Percentiles rank a stretch among this genome's conserved stretches.
phyloP scores from a whole-genome alignment of 2,888 invertebrate genomes.

The Biston stratarius region DNA sequence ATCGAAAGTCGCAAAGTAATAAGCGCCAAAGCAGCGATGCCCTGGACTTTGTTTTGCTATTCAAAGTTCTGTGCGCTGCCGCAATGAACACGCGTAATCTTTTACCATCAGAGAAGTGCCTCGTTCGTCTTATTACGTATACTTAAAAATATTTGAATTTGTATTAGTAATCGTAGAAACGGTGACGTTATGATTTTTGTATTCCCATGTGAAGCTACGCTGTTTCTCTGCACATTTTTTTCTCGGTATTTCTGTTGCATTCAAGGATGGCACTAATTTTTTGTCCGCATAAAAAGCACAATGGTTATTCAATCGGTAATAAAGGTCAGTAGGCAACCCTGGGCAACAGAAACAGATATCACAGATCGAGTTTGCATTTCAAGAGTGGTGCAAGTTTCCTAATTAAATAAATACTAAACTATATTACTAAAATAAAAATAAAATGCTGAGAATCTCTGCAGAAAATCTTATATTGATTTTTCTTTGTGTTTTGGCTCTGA shows the following conservation, averaged over 20 bases:
- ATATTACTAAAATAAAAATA: conserved; percentile 15
- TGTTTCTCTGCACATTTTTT: background rate
- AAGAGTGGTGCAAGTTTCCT: conserved; percentile 45
- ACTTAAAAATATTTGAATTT: too few relatives aligned
- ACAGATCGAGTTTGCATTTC: conserved; percentile 48
- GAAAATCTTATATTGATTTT: conserved; percentile 51
- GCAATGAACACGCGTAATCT: too few relatives aligned
- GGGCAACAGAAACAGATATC: conserved; percentile 36
- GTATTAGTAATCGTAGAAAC: too few relatives aligned
- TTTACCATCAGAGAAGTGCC: too few relatives aligned
- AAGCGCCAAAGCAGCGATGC: too few relatives aligned
- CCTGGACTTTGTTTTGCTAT: too few relatives aligned
- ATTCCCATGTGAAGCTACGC: too few relatives aligned
- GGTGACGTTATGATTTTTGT: too few relatives aligned
- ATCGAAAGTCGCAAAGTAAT: too few relatives aligned
- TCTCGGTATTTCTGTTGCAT: conserved; percentile 45
- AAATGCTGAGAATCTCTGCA: conserved; percentile 45
- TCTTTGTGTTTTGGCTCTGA: conserved; percentile 53
- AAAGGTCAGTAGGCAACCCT: conserved; percentile 64
- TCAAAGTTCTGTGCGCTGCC: too few relatives aligned
- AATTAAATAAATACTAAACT: too few relatives aligned
- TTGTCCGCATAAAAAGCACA: conserved; percentile 58
- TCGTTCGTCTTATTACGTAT: too few relatives aligned
- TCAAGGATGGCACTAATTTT: conserved; percentile 79
- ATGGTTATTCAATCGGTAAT: conserved; percentile 56